phyloP scores from a whole-genome alignment of 2,888 invertebrate genomes.

The Lasioglossum pauxillum region DNA sequence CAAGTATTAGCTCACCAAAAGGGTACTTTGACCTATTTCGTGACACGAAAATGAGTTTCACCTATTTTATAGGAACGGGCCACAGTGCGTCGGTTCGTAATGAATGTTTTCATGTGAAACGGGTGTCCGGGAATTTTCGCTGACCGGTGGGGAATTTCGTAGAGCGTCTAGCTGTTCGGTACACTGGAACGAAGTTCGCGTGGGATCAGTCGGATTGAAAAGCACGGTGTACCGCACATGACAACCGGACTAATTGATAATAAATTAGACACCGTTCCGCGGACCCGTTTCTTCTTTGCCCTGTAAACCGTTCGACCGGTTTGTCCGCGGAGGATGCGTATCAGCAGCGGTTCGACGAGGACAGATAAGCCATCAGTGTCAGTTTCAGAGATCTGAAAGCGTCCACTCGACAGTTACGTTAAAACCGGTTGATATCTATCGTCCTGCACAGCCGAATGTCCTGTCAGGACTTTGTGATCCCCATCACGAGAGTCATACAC shows the following conservation, averaged over 20 bases:
- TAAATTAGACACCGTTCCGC: conserved; percentile 34
- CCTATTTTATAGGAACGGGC: no score
- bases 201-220: not conserved
- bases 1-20: no score
- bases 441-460: conserved; percentile 75
- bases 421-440: conserved; percentile 81
- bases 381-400: conserved; percentile 79
- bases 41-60: no score
- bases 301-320: conserved; percentile 32
- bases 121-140: not conserved
- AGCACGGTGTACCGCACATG: conserved; percentile 7
- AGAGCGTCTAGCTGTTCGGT: not conserved
- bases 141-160: not conserved
- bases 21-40: no score
- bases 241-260: conserved; percentile 39
- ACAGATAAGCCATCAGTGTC: conserved; percentile 81
- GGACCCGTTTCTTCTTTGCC: conserved; percentile 21
- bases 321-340: conserved; percentile 43
- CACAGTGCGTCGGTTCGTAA: not conserved
- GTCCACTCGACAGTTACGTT: conserved; percentile 81
- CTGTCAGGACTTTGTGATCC: conserved; percentile 77
- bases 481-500: conserved; percentile 81
- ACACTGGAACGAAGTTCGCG: not conserved
- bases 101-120: not conserved
- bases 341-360: conserved; percentile 62